Base-by-base conservation (phyloP, 2,113 vertebrate species). In the Laterallus jamaicensis region DNA sequence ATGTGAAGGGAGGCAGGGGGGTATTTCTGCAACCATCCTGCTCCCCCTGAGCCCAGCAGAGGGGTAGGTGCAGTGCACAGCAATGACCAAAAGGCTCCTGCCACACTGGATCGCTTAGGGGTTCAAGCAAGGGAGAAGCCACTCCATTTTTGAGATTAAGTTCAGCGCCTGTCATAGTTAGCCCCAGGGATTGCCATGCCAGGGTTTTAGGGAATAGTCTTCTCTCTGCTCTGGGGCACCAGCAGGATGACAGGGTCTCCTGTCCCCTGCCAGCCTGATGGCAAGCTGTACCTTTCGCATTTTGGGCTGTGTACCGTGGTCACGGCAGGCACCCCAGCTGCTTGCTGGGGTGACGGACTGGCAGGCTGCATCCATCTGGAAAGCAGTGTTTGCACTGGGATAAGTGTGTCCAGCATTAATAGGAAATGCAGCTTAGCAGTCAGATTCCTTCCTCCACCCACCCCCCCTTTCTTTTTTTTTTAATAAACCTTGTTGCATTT, bases 401-500 rank as follows among this genome's bases (percentile, higher is more conserved):
- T 93, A 88, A 95, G 62, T 2, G 1, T 88, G 93, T 94, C 91
- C 88, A 7, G 90, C 93, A 25, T 70, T 96, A 94, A 96, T 86
- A 94, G 95, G 94, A 97, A 97, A 92, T 5, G 68, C 78, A 79
- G 96, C 94, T 95, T 96, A 95, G 90, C 3, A 1, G 80, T 81
- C 52, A 60, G 73, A 94, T 95, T 95, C 90, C 90, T 82, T 10
- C 3, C 50, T 59, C 29, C 29, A 11, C 12, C 3, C 59, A 56
- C 18, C 26, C 12, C 28, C 63, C 12, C 6, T 17, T 49, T 76
- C 60, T 92, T 91, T 82, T 66, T 93, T 93, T 93, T 95, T 95
- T 93, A 97, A 96, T 97, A 96, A 97, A 86, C 79, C 80, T 88
- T 4, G 64, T 96, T 95, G 82, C 70, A 94, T 97, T 97, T 97